A percentile compares a stretch with the other conserved stretches of the same genome.
Evolutionary conservation across 53 echinoderm and acorn worm species (phyloP).

Genomic region (Paelopatides confundens): DNA sequence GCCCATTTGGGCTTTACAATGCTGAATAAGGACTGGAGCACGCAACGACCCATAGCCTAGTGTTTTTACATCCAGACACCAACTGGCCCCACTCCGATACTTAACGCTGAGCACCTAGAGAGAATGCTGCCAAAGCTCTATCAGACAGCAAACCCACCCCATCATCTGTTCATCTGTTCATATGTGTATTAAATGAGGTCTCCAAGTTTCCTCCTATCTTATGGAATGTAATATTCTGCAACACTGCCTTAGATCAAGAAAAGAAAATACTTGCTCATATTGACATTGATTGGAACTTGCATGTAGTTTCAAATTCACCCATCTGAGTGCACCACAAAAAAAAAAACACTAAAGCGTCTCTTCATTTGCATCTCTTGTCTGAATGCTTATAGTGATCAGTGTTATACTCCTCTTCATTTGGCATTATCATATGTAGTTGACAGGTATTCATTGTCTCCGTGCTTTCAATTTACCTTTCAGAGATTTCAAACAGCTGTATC

Average conservation of each 20-base stretch:
- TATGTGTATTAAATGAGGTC: not conserved
- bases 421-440: slow-evolving; percentile 40
- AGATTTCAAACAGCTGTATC: slow-evolving; percentile 39
- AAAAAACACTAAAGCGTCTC: slow-evolving; percentile 5
- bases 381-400: slow-evolving; percentile 4
- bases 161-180: not conserved
- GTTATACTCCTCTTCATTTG: slow-evolving; percentile 30
- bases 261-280: too few species aligned
- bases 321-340: not conserved
- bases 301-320: not conserved
- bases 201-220: not conserved
- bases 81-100: too few species aligned
- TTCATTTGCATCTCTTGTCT: slow-evolving; percentile 10
- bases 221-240: not conserved
- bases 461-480: slow-evolving; percentile 7
- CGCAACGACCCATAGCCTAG: too few species aligned
- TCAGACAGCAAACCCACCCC: too few species aligned
- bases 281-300: too few species aligned
- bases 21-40: too few species aligned
- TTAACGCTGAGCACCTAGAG: too few species aligned
- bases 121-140: not conserved
- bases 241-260: too few species aligned
- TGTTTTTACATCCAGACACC: too few species aligned
- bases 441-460: slow-evolving; percentile 35
- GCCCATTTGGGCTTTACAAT: too few species aligned